Base-by-base conservation (phyloP, 2,113 vertebrate genomes). In the Podarcis raffonei region DNA sequence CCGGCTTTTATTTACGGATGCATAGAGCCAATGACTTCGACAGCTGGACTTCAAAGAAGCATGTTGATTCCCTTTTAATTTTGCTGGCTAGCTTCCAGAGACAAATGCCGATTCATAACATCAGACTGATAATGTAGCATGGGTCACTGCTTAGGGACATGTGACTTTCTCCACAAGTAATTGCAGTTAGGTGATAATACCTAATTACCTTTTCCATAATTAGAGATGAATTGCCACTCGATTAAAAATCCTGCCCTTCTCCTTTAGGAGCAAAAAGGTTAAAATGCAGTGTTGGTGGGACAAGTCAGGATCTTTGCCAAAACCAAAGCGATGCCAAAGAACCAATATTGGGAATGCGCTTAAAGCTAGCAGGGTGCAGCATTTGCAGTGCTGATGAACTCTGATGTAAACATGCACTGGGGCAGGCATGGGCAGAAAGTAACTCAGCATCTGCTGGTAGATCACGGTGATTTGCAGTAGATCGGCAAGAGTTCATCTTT, bases 201-300 rank as follows among this genome's bases (percentile, higher is more conserved):
- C 89, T 96, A 96, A 97, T 96, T 97, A 96, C 93, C 92, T 95
- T 96, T 96, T 68, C n/a, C 82, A 90, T 96, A 97, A 96, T 96
- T 96, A 96, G 95, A 96, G 94, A 94, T 96, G 96, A 96, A 96
- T 92, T 93, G 90, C 92, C 94, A 87, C 92, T 95, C 96, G 93
- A 96, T 97, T 95, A 94, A 91, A 94, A 95, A 93, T 93, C 94
- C 92, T 96, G 89, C 93, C 95, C 94, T 96, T 96, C 95, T 95
- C 91, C 94, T 65, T 94, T 92, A 91, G 90, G 94, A 96, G 89
- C 90, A 93, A 92, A 92, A 81, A 95, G 94, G 94, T 96, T 95
- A 96, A 96, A 95, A 93, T 90, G 76, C 81, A 87, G 16, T 85
- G 75, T 89, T 86, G 42, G 86, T 89, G 89, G 75, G 93, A 89